A percentile compares a stretch with the other conserved stretches of the same genome.
Evolutionary conservation across 2,797 vertebrate species (phyloP).

Genomic region (Acrossocheilus wenchowensis): DNA sequence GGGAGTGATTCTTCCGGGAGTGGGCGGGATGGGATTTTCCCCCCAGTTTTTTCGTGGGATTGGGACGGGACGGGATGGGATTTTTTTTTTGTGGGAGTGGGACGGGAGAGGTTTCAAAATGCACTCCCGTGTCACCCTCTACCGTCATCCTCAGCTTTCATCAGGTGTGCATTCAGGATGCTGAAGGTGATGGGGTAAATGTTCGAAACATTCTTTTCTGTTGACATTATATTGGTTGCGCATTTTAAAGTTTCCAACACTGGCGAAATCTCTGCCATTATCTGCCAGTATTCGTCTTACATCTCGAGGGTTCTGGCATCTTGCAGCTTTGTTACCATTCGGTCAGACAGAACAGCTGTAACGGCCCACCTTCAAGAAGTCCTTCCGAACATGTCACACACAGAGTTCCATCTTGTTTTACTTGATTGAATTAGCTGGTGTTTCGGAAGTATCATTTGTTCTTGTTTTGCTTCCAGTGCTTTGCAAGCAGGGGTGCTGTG

Average conservation of each 20-base stretch:
- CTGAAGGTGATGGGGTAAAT: slow-evolving; percentile 75
- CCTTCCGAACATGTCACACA: slow-evolving; percentile 49
- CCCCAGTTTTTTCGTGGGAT: too few species aligned
- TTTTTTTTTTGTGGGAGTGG: too few species aligned
- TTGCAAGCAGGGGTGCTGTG: slow-evolving; percentile 25
- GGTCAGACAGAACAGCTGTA: slow-evolving; percentile 72
- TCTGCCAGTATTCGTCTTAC: slow-evolving; percentile 71
- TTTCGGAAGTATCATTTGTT: slow-evolving; percentile 13
- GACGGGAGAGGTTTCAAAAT: too few species aligned
- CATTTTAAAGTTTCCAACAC: slow-evolving; percentile 72
- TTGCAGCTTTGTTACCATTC: slow-evolving; percentile 61
- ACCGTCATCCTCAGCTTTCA: slow-evolving; percentile 52
- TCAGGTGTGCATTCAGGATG: slow-evolving; percentile 72
- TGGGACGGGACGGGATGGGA: too few species aligned
- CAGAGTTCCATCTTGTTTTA: slow-evolving; percentile 35
- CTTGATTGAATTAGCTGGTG: slow-evolving; percentile 37
- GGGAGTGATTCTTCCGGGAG: too few species aligned
- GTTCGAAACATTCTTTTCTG: slow-evolving; percentile 45
- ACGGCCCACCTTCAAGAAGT: slow-evolving; percentile 64
- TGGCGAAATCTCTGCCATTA: slow-evolving; percentile 69
- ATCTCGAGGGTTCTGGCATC: slow-evolving; percentile 69
- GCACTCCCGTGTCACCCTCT: too few species aligned
- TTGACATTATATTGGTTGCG: slow-evolving; percentile 69
- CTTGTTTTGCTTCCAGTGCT: slow-evolving; percentile 30
- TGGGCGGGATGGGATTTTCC: too few species aligned